These are phyloP conservation scores for Anisognathus igniventris DNA, from an alignment of 2,797 vertebrate species.

Conservation along the genomic window DNA sequence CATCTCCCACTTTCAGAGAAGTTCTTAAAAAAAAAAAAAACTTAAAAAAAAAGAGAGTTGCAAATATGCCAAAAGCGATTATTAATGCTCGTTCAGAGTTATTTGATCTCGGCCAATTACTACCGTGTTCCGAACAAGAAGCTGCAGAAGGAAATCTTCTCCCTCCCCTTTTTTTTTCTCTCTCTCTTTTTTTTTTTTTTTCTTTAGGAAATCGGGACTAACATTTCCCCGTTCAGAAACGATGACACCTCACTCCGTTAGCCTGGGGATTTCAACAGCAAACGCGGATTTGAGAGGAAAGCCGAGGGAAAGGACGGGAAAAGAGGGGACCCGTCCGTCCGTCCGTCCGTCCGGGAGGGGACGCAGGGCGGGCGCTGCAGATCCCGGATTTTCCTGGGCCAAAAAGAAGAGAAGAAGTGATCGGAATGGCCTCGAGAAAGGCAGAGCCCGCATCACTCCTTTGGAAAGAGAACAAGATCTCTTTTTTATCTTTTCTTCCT, in stretches of 20 bases:
- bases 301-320: background rate
- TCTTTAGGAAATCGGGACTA: background rate
- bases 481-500: background rate
- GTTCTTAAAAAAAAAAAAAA: background rate
- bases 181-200: background rate
- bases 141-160: background rate
- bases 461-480: background rate
- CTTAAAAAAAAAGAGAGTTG: background rate
- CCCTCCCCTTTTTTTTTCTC: no score
- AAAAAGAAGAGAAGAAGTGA: background rate
- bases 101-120: background rate
- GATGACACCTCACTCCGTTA: background rate
- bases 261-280: background rate
- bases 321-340: background rate
- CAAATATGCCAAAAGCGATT: background rate
- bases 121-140: background rate
- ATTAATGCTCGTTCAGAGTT: background rate
- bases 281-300: background rate
- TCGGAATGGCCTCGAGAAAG: background rate
- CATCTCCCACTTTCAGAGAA: background rate
- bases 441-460: background rate
- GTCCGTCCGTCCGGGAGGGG: no score
- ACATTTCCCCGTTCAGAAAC: background rate
- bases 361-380: rapidly evolving
- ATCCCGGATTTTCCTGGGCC: background rate